A percentile compares a stretch with the other conserved stretches of the same genome.
phyloP scores from a whole-genome alignment of 1,140 invertebrate genomes.

The Myzus persicae region DNA sequence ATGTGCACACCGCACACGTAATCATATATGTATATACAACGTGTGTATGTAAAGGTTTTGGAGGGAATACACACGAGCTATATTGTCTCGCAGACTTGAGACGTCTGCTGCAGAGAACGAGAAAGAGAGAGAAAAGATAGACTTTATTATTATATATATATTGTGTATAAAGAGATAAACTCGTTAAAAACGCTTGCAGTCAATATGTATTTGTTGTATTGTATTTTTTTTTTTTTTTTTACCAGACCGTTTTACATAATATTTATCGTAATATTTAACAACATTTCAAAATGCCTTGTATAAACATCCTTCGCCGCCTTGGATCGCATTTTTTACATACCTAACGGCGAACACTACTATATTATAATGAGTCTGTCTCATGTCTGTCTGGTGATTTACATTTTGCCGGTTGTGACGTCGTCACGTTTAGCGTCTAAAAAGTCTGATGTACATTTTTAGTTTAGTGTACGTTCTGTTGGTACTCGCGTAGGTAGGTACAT shows the following conservation, averaged over 20 bases:
- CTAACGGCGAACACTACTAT: not conserved
- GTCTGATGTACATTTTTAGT: not conserved
- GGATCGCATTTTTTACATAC: not conserved
- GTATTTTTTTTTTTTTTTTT: not conserved
- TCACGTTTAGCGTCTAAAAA: not conserved
- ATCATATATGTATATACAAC: not conserved
- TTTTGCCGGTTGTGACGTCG: not conserved
- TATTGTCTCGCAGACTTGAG: not conserved
- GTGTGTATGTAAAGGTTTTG: not conserved
- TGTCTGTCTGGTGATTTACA: not conserved
- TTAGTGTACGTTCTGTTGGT: not conserved
- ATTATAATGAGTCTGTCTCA: not conserved
- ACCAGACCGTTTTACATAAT: not conserved
- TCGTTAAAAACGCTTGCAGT: conserved; percentile 23
- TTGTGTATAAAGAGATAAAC: not conserved
- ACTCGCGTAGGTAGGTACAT: not conserved
- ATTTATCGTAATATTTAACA: not conserved
- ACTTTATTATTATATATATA: not conserved
- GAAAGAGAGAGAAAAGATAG: not conserved
- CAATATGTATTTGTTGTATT: not conserved
- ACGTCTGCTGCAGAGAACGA: not conserved
- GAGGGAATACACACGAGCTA: not conserved
- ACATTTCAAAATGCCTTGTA: not conserved
- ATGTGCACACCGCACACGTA: not conserved
- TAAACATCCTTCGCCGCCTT: not conserved